phyloP scores from a whole-genome alignment of 2,113 vertebrate genomes.

The Ictalurus furcatus region DNA sequence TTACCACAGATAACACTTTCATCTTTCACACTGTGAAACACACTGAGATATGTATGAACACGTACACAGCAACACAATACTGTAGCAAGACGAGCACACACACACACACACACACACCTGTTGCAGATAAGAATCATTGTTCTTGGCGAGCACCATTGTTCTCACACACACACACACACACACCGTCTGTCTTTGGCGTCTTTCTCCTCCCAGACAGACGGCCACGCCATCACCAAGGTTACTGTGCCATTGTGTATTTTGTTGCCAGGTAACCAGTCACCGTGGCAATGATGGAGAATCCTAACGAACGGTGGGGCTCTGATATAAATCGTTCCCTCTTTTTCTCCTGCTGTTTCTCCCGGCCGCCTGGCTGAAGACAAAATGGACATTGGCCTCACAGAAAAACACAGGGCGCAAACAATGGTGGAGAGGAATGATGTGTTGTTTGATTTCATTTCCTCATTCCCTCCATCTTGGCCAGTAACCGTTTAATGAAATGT shows the following conservation, averaged over 20 bases:
- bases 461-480: slow-evolving; percentile 52
- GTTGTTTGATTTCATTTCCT: slow-evolving; percentile 67
- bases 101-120: slow-evolving; percentile 34
- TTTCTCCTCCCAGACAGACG: slow-evolving; percentile 49
- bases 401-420: slow-evolving; percentile 57
- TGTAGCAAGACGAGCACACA: slow-evolving; percentile 12
- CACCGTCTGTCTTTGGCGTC: slow-evolving; percentile 45
- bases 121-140: slow-evolving; percentile 41
- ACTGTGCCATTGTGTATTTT: slow-evolving; percentile 60
- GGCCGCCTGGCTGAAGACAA: slow-evolving; percentile 58
- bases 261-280: slow-evolving; percentile 67
- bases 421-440: slow-evolving; percentile 63
- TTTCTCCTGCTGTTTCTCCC: slow-evolving; percentile 45
- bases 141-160: slow-evolving; percentile 13
- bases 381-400: slow-evolving; percentile 61
- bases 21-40: slow-evolving; percentile 24
- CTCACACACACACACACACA: slow-evolving; percentile 5
- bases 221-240: slow-evolving; percentile 56
- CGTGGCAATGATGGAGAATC: slow-evolving; percentile 76
- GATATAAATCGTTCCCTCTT: slow-evolving; percentile 68
- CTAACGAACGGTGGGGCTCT: slow-evolving; percentile 57
- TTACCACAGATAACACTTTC: slow-evolving; percentile 51
- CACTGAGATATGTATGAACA: slow-evolving; percentile 27
- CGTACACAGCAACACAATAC: slow-evolving; percentile 16
- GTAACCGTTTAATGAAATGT: slow-evolving; percentile 53